Percentiles rank a stretch among this genome's conserved stretches.
Evolutionary conservation across 2,888 invertebrate species (phyloP).

Genomic region (Luffia ferchaultella): DNA sequence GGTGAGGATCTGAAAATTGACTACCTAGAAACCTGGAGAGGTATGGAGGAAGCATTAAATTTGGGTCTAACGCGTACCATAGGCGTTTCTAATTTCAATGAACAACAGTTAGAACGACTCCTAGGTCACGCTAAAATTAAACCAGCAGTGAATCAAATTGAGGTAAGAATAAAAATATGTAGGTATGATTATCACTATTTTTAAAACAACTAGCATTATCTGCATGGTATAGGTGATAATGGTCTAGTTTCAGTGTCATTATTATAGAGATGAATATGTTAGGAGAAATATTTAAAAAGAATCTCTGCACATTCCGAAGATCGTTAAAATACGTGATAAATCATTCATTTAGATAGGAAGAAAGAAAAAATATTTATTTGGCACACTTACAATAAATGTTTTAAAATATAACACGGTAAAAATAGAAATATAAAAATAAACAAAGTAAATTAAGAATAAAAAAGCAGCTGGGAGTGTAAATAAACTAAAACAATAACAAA

Average conservation of each 20-base stretch:
- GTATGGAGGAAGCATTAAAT: slow-evolving; percentile 75
- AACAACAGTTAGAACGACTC: slow-evolving; percentile 72
- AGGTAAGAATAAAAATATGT: slow-evolving; percentile 24
- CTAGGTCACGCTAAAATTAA: slow-evolving; percentile 63
- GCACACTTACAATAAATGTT: too few relatives aligned
- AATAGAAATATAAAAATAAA: too few relatives aligned
- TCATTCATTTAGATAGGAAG: too few relatives aligned
- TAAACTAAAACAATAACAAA: too few relatives aligned
- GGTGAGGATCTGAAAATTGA: slow-evolving; percentile 66
- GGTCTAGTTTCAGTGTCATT: not conserved
- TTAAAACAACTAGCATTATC: not conserved
- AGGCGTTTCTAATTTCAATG: slow-evolving; percentile 85
- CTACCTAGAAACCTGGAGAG: slow-evolving; percentile 77
- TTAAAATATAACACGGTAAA: too few relatives aligned
- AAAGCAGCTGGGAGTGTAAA: too few relatives aligned
- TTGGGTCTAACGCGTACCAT: slow-evolving; percentile 73
- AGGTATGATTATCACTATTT: not conserved
- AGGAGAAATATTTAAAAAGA: too few relatives aligned
- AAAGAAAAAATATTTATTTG: too few relatives aligned
- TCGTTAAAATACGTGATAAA: too few relatives aligned
- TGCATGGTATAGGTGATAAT: not conserved
- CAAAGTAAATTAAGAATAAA: too few relatives aligned
- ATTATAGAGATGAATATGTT: too few relatives aligned
- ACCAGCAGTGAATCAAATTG: slow-evolving; percentile 69
- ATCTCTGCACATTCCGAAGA: too few relatives aligned